phyloP scores from a whole-genome alignment of 2,797 vertebrate species.

The Tauraco hartlaubi region DNA sequence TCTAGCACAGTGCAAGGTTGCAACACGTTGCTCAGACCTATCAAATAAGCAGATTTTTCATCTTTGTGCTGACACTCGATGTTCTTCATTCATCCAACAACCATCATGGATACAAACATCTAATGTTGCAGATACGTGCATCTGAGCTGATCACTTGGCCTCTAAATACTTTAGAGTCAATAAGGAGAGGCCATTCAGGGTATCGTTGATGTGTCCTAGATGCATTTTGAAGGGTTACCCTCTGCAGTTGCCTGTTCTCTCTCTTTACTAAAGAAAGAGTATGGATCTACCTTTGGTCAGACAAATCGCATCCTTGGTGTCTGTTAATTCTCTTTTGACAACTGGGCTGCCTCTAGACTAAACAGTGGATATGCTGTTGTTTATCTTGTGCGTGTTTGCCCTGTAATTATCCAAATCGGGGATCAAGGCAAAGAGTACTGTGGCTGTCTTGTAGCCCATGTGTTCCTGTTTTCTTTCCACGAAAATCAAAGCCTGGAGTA shows the following conservation, averaged over 20 bases:
- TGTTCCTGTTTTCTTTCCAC: not conserved
- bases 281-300: not conserved
- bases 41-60: not conserved
- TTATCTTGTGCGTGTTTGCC: not conserved
- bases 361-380: not conserved
- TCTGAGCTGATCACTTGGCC: not conserved
- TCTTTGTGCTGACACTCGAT: not conserved
- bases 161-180: not conserved
- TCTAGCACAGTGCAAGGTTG: not conserved
- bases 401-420: not conserved
- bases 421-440: not conserved
- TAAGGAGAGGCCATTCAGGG: not conserved
- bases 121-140: not conserved
- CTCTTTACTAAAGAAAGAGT: not conserved
- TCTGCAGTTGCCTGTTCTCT: not conserved
- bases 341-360: not conserved
- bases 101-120: accelerated
- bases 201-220: not conserved
- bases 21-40: accelerated
- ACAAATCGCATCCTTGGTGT: not conserved
- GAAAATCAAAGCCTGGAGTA: not conserved
- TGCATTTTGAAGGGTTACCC: not conserved
- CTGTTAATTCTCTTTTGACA: not conserved
- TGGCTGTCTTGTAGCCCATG: not conserved
- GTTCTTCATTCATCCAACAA: not conserved